Evolutionary conservation across 2,888 invertebrate genomes (phyloP).

Genomic region (Tetropium fuscum): DNA sequence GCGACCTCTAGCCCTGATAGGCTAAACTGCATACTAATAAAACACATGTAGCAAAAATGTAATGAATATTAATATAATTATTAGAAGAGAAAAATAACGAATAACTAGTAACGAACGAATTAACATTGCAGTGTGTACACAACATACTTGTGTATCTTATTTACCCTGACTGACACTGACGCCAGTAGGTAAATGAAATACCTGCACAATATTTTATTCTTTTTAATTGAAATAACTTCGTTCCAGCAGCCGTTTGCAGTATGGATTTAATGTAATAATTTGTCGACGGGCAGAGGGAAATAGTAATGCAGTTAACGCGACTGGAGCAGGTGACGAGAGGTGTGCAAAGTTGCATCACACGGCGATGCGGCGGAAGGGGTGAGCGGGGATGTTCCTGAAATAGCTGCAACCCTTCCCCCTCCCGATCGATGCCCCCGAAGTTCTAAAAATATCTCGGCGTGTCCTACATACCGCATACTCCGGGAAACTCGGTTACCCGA

Average conservation of each 20-base stretch:
- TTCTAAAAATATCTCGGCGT: constrained; percentile 64
- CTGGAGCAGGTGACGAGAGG: constrained; percentile 30
- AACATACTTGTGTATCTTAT: too few species aligned
- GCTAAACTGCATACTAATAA: too few species aligned
- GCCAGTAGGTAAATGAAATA: too few species aligned
- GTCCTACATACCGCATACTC: constrained; percentile 59
- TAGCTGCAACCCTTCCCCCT: constrained; percentile 61
- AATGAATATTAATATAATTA: too few species aligned
- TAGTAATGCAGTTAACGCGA: constrained; percentile 17
- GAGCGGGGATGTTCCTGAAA: constrained; percentile 59
- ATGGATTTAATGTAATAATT: not conserved
- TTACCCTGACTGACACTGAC: too few species aligned
- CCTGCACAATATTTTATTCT: not conserved
- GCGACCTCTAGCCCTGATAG: too few species aligned
- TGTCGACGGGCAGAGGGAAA: not conserved
- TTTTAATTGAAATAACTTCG: not conserved
- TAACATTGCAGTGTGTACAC: too few species aligned
- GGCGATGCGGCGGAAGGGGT: constrained; percentile 36
- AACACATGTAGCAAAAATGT: too few species aligned
- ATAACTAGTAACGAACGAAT: too few species aligned
- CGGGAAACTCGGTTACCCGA: constrained; percentile 58
- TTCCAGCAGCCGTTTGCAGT: too few species aligned
- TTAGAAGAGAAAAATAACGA: too few species aligned
- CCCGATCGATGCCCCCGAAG: constrained; percentile 63
- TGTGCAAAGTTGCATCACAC: constrained; percentile 37